Conservation (phyloP, 2,888 invertebrate species). For the Plebejus argus region DNA sequence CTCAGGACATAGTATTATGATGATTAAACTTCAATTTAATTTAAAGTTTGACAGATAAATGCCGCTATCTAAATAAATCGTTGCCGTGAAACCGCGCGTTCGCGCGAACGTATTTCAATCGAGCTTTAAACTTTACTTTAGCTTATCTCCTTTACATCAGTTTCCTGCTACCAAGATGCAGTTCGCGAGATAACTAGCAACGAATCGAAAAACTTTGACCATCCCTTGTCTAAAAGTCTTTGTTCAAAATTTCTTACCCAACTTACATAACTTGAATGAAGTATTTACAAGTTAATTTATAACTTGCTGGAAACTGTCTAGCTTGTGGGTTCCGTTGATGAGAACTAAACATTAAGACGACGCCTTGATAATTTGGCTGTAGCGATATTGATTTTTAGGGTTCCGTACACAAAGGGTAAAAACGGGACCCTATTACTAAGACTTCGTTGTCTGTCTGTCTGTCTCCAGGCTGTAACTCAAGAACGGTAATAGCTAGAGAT, state of each 20-base stretch:
- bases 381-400: too few relatives aligned
- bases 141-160: neutral
- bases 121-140: neutral
- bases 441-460: too few relatives aligned
- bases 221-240: slow-evolving; percentile 14
- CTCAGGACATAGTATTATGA: too few relatives aligned
- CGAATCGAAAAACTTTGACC: neutral
- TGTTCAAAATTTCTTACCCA: neutral
- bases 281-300: slow-evolving; percentile 17
- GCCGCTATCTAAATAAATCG: too few relatives aligned
- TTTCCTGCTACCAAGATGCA: neutral
- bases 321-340: neutral
- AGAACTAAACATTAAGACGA: neutral
- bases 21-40: too few relatives aligned
- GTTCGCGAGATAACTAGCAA: neutral
- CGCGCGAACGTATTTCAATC: neutral
- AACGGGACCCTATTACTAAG: too few relatives aligned
- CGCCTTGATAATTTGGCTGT: too few relatives aligned
- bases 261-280: slow-evolving; percentile 12
- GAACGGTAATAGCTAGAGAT: too few relatives aligned
- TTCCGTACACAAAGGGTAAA: too few relatives aligned
- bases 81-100: too few relatives aligned
- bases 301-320: neutral
- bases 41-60: too few relatives aligned
- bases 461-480: too few relatives aligned